Conservation (phyloP, 2,797 vertebrate genomes). For the Peromyscus nudipes region DNA sequence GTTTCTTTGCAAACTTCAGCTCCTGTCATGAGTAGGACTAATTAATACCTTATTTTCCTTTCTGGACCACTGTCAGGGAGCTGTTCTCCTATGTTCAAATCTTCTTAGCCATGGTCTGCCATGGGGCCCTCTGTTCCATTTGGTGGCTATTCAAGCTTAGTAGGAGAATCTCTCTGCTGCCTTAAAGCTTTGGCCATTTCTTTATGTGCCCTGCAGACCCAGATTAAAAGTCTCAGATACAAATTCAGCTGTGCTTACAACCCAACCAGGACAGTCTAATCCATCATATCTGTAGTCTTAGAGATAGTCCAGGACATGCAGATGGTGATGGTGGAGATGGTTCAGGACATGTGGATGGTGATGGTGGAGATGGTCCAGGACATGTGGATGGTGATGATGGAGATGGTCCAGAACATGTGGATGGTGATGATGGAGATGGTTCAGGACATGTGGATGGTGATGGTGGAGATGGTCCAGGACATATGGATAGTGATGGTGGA, state of each 20-base stretch:
- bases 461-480: background rate
- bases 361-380: too few species aligned
- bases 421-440: background rate
- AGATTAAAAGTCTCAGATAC: background rate
- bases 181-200: background rate
- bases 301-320: background rate
- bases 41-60: background rate
- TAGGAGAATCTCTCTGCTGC: background rate
- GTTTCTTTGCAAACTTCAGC: background rate
- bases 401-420: too few species aligned
- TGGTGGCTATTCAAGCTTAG: background rate
- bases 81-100: background rate
- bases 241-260: background rate
- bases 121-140: background rate
- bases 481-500: too few species aligned
- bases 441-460: rapidly evolving
- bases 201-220: background rate
- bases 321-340: background rate
- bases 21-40: background rate
- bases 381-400: too few species aligned
- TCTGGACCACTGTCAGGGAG: background rate
- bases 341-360: background rate
- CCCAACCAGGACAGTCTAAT: background rate
- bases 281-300: background rate
- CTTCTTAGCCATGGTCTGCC: background rate